These are phyloP conservation scores for Mesembrinibis cayennensis DNA, from an alignment of 2,113 vertebrate species.

Conservation along the genomic window DNA sequence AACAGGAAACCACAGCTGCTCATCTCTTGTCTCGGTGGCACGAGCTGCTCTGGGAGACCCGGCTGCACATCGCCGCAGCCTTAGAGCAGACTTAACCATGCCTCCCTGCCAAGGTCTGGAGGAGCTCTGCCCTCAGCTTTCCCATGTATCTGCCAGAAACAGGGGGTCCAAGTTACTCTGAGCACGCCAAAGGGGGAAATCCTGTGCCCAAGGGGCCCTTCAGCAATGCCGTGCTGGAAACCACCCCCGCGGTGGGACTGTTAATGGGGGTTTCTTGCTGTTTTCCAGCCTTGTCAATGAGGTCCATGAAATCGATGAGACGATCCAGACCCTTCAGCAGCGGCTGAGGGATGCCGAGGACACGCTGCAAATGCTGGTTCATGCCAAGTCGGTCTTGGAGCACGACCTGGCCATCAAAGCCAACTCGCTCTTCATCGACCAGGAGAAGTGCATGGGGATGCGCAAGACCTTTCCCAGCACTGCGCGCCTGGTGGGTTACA, in stretches of 20 bases:
- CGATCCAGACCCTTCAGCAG: constrained; percentile 82
- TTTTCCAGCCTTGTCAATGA: constrained; percentile 83
- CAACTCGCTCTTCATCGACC: constrained; percentile 91
- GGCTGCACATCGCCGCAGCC: neutral
- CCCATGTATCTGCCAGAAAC: neutral
- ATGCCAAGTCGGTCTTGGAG: constrained; percentile 84
- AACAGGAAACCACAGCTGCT: neutral
- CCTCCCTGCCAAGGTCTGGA: accelerated
- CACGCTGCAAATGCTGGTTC: constrained; percentile 83
- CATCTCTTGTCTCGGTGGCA: neutral
- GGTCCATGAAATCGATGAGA: constrained; percentile 87
- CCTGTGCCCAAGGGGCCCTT: neutral
- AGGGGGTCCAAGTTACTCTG: accelerated
- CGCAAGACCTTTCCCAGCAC: constrained; percentile 89
- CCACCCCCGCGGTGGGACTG: accelerated
- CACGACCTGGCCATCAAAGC: constrained; percentile 90
- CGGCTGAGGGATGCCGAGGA: constrained; percentile 85
- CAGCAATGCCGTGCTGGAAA: neutral
- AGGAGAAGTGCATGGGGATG: constrained; percentile 95
- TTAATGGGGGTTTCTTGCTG: neutral
- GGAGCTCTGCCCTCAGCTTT: neutral
- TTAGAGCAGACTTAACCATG: neutral
- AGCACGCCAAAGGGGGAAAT: neutral
- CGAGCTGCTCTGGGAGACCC: accelerated
- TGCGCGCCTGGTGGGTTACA: constrained; percentile 81